Base-by-base conservation (phyloP, 2,888 invertebrate genomes). In the Andrena praecox region DNA sequence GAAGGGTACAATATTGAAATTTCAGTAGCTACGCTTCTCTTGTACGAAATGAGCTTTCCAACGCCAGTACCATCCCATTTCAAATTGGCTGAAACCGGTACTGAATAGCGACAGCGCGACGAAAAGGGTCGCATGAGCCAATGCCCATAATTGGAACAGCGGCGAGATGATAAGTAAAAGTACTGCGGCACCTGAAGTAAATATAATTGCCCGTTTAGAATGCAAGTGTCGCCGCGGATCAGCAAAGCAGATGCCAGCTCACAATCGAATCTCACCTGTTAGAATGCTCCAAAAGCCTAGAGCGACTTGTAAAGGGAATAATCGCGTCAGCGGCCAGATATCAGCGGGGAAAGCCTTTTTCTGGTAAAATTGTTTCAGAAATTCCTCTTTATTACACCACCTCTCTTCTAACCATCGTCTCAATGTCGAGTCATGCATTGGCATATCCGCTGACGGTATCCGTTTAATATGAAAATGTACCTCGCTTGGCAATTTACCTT, bases 381-480 rank as follows among this genome's bases (percentile, higher is more conserved):
- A 94, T 27, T 94, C 92, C 92, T 97, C 97, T 91, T 97, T 97
- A 68, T 95, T 95, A 12, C 91, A 92, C 97, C 97, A 97, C 33
- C 95, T 94, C 50, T 96, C 94, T 85, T 96, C 95, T 54, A 97
- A 93, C 96, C 97, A 97, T 29, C 91, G 92, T 85, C 95, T 95
- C 10, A 97, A 94, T 42, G 93, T 95, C 0, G 93, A 93, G 80
- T 96, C 96, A 33, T 95, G 95, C 16, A 91, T 92, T 0, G 97
- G 97, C 35, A 97, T 93, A 73, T 95, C 94, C 20, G 95, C 92
- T 24, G 95, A 94, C 0, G 95, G 92, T 93, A 97, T 96, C 87
- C 96, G 96, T 91, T 96, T 96, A 82, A 98, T 96, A 93, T 96
- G 95, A 92, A 98, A 97, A 92, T 97, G 96, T 12, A 98, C 96